phyloP scores from a whole-genome alignment of 2,113 vertebrate species.

The Sula dactylatra region DNA sequence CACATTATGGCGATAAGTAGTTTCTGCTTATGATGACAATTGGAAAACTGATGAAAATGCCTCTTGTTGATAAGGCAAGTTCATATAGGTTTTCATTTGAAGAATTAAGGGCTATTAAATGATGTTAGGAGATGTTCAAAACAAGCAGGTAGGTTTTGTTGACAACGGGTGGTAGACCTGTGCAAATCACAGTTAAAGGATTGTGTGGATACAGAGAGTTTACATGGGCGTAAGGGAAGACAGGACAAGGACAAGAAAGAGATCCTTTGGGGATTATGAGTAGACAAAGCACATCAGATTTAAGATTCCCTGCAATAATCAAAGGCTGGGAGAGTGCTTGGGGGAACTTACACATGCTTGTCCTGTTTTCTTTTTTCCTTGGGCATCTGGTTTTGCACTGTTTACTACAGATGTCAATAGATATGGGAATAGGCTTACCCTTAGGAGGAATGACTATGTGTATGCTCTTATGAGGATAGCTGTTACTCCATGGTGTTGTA shows the following conservation, averaged over 20 bases:
- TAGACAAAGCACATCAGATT: background rate
- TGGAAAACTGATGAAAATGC: background rate
- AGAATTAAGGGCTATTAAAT: background rate
- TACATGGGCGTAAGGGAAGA: background rate
- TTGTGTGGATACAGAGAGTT: background rate
- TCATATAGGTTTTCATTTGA: background rate
- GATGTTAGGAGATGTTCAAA: background rate
- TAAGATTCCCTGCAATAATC: background rate
- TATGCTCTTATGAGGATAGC: background rate
- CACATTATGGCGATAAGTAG: rapidly evolving
- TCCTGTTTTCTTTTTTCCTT: background rate
- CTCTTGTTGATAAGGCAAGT: background rate
- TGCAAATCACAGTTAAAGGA: background rate
- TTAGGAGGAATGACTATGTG: background rate
- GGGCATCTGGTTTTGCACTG: background rate
- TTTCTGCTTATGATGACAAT: background rate
- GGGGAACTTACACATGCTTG: background rate
- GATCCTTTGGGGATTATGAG: background rate
- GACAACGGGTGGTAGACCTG: background rate
- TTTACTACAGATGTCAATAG: background rate
- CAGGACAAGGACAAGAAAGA: background rate
- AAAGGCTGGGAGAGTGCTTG: background rate
- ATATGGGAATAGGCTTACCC: background rate
- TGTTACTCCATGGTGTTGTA: background rate
- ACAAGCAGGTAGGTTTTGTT: background rate